A percentile compares a stretch with the other conserved stretches of the same genome.
phyloP scores from a whole-genome alignment of 2,888 invertebrate genomes.

The Geophilus truncorum region DNA sequence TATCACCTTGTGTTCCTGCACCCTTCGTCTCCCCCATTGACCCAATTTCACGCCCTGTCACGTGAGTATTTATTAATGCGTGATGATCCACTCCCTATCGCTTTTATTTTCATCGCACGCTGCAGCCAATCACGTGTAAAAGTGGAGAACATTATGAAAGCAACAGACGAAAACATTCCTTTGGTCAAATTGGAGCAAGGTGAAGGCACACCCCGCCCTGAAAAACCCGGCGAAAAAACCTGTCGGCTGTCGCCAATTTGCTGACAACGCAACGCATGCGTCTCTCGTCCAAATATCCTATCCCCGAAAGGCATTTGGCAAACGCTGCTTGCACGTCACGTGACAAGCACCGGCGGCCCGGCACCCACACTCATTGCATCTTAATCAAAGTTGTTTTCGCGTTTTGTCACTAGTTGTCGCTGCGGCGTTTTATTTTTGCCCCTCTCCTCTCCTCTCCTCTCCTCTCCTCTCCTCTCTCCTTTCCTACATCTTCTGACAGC shows the following conservation, averaged over 20 bases:
- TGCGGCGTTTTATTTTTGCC: neutral
- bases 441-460: no score
- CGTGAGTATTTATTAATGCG: neutral
- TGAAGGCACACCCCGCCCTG: conserved; percentile 9
- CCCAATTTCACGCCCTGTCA: neutral
- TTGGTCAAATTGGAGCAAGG: neutral
- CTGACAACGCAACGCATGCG: neutral
- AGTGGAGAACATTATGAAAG: neutral
- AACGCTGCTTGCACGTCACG: neutral
- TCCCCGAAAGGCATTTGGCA: conserved; percentile 4
- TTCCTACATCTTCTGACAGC: conserved; percentile 1
- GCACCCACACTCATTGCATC: neutral
- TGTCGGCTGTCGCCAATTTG: neutral
- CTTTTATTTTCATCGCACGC: neutral
- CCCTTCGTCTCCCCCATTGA: neutral
- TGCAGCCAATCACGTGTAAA: neutral
- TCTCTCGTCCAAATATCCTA: neutral
- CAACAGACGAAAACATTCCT: neutral
- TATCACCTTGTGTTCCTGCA: neutral
- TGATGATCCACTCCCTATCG: neutral
- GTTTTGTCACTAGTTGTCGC: neutral
- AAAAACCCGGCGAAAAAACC: neutral
- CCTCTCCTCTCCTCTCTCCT: no score
- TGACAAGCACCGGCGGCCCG: neutral
- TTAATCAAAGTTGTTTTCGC: neutral